These are phyloP conservation scores for Oophaga pumilio DNA, from an alignment of 2,113 vertebrate genomes.

Conservation along the genomic window DNA sequence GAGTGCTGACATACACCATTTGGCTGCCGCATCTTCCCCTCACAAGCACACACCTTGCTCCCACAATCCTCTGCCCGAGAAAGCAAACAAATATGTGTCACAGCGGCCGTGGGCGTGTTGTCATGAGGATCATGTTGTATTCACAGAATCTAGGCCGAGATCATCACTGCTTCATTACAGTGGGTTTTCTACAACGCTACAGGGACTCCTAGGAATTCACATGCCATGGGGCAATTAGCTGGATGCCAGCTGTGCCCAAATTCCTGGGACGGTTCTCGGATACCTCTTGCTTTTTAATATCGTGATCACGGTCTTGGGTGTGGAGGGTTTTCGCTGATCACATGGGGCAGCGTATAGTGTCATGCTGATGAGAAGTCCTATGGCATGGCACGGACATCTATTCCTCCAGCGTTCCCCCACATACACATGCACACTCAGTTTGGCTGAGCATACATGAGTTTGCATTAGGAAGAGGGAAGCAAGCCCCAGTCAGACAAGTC, in stretches of 20 bases:
- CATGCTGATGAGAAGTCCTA: too few relatives aligned
- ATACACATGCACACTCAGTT: neutral
- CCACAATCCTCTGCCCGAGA: constrained; percentile 25
- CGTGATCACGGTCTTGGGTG: neutral
- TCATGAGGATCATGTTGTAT: neutral
- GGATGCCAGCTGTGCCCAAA: neutral
- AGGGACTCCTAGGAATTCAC: neutral
- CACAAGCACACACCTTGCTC: constrained; percentile 36
- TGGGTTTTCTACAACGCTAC: neutral
- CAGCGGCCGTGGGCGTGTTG: constrained; percentile 24
- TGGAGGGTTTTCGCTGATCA: too few relatives aligned
- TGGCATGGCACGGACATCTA: too few relatives aligned
- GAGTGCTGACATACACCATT: constrained; percentile 4
- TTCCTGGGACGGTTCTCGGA: neutral
- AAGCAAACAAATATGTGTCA: constrained; percentile 36
- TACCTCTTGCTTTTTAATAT: neutral
- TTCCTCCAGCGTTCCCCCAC: too few relatives aligned
- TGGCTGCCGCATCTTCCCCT: neutral
- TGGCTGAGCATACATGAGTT: neutral
- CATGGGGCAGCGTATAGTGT: too few relatives aligned
- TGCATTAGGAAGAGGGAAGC: too few relatives aligned
- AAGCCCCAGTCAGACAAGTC: too few relatives aligned
- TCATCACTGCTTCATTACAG: neutral
- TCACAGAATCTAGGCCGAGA: constrained; percentile 12
- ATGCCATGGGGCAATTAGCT: neutral